phyloP scores from a whole-genome alignment of 2,797 vertebrate genomes.

The Amniataba percoides region DNA sequence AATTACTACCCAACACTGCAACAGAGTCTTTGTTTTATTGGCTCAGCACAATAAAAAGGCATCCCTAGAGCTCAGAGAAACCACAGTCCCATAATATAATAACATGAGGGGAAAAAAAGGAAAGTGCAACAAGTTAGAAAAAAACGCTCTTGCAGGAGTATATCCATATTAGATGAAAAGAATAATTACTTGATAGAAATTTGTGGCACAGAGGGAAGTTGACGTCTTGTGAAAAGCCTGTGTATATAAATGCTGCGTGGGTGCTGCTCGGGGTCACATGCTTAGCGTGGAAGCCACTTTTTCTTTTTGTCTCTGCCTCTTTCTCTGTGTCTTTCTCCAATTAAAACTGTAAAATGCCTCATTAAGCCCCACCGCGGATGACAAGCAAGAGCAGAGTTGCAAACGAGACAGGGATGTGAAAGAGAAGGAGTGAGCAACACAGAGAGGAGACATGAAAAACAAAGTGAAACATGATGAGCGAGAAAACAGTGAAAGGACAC shows the following conservation, averaged over 20 bases:
- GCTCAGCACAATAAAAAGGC: slow-evolving; percentile 49
- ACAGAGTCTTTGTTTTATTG: slow-evolving; percentile 57
- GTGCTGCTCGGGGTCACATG: not conserved
- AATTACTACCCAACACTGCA: slow-evolving; percentile 61
- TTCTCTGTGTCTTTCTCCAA: slow-evolving; percentile 1
- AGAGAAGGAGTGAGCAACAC: slow-evolving; percentile 19
- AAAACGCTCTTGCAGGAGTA: slow-evolving; percentile 38
- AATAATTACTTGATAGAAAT: slow-evolving; percentile 51
- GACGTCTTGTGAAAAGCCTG: slow-evolving; percentile 16
- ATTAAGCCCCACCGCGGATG: slow-evolving; percentile 3
- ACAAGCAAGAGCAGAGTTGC: slow-evolving; percentile 13
- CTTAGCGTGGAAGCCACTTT: not conserved
- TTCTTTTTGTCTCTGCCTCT: not conserved
- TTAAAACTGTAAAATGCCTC: slow-evolving; percentile 8
- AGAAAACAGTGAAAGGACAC: slow-evolving; percentile 72
- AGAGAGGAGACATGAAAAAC: slow-evolving; percentile 33
- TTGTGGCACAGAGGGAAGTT: slow-evolving; percentile 14
- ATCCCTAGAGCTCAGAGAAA: slow-evolving; percentile 56
- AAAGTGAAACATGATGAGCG: slow-evolving; percentile 68
- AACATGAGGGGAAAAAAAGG: slow-evolving; percentile 17
- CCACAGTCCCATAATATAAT: slow-evolving; percentile 34
- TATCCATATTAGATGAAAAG: slow-evolving; percentile 51
- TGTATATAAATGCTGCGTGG: slow-evolving; percentile 9
- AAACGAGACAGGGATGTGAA: slow-evolving; percentile 1
- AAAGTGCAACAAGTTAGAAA: slow-evolving; percentile 17